These are phyloP conservation scores for Spheniscus humboldti DNA, from an alignment of 2,797 vertebrate genomes.

Conservation along the genomic window DNA sequence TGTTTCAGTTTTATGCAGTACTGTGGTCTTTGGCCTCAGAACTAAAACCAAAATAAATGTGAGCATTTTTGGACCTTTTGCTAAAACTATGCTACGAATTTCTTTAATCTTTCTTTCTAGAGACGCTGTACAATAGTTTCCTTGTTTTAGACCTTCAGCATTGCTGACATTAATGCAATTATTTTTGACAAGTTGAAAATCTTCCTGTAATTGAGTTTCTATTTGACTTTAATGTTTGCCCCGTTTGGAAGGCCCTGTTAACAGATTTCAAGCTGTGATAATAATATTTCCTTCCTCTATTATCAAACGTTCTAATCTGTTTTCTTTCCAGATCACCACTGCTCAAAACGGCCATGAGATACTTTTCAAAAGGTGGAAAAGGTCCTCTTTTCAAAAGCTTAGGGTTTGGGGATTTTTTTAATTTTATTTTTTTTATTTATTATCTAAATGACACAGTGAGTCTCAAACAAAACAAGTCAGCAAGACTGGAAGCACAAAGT, in stretches of 20 bases:
- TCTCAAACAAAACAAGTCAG: not conserved
- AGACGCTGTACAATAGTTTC: slow-evolving; percentile 59
- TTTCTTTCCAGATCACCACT: slow-evolving; percentile 66
- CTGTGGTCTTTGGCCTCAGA: slow-evolving; percentile 57
- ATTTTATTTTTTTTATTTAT: not conserved
- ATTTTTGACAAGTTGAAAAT: slow-evolving; percentile 78
- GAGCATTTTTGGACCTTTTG: slow-evolving; percentile 34
- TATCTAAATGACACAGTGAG: not conserved
- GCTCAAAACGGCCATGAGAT: slow-evolving; percentile 27
- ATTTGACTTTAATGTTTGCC: slow-evolving; percentile 70
- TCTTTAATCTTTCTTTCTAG: slow-evolving; percentile 64
- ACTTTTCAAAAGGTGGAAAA: slow-evolving; percentile 59
- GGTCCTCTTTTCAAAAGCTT: slow-evolving; percentile 4
- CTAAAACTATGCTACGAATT: not conserved
- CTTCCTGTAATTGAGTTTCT: slow-evolving; percentile 77
- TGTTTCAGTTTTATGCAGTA: slow-evolving; percentile 24
- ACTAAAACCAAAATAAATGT: slow-evolving; percentile 60
- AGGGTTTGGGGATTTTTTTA: not conserved
- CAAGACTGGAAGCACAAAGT: not conserved
- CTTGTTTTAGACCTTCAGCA: slow-evolving; percentile 65
- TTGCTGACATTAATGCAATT: slow-evolving; percentile 72
- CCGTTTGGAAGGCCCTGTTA: slow-evolving; percentile 68
- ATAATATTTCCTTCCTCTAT: slow-evolving; percentile 74
- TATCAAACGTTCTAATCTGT: slow-evolving; percentile 71
- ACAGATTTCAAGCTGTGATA: slow-evolving; percentile 74